A percentile compares a stretch with the other conserved stretches of the same genome.
Conservation (phyloP, 2,888 invertebrate genomes). For the Hanleya hanleyi region DNA sequence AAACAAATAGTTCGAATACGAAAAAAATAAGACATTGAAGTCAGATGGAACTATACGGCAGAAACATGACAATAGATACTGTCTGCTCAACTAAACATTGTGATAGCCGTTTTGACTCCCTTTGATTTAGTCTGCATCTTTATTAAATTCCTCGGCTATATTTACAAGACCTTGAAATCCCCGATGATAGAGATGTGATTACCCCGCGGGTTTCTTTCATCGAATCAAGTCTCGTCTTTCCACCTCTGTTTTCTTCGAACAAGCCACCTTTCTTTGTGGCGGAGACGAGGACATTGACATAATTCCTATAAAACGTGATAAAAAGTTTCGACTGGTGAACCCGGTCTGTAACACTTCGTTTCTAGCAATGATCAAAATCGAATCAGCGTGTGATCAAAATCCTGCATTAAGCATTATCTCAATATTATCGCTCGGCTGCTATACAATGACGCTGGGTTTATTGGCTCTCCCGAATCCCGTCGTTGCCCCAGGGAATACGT, state of each 20-base stretch:
- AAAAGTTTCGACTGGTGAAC: background rate
- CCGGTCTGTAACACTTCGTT: background rate
- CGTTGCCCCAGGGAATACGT: background rate
- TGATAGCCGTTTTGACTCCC: background rate
- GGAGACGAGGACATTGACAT: background rate
- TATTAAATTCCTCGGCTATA: background rate
- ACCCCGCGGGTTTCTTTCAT: background rate
- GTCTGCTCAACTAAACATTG: too few relatives aligned
- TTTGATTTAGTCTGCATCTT: background rate
- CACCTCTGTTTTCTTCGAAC: background rate
- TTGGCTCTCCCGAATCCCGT: background rate
- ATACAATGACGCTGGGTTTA: background rate
- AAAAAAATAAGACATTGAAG: too few relatives aligned
- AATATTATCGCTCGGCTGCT: background rate
- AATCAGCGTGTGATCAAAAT: background rate
- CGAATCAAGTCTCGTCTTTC: background rate
- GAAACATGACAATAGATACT: too few relatives aligned
- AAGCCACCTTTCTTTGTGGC: background rate
- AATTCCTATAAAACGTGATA: background rate
- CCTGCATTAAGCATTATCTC: background rate
- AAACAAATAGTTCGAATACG: too few relatives aligned
- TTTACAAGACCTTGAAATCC: background rate
- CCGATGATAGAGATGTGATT: background rate
- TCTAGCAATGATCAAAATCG: slow-evolving; percentile 1
- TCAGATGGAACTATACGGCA: too few relatives aligned